These are phyloP conservation scores for Anarsia innoxiella DNA, from an alignment of 2,888 invertebrate genomes.

Conservation along the genomic window DNA sequence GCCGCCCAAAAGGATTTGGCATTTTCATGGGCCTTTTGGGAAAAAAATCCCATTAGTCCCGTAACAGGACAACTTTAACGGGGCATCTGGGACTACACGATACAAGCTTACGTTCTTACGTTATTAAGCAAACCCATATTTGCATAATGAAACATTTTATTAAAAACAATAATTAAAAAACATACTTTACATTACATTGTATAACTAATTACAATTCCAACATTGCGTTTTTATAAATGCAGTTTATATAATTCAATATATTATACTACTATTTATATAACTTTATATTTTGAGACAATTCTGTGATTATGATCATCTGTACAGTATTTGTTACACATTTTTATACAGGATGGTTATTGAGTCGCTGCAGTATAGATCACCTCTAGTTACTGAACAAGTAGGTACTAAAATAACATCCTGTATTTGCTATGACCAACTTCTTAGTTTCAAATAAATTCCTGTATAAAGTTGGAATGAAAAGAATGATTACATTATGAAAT, in stretches of 20 bases:
- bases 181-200: slow-evolving; percentile 56
- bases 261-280: slow-evolving; percentile 15
- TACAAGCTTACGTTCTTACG: too few relatives aligned
- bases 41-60: too few relatives aligned
- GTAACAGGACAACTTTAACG: too few relatives aligned
- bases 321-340: slow-evolving; percentile 21
- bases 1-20: too few relatives aligned
- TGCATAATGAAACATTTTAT: slow-evolving; percentile 66
- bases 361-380: too few relatives aligned
- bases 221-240: slow-evolving; percentile 65
- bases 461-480: slow-evolving; percentile 29
- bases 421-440: too few relatives aligned
- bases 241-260: slow-evolving; percentile 39
- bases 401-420: too few relatives aligned
- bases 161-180: slow-evolving; percentile 71
- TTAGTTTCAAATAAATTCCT: slow-evolving; percentile 3
- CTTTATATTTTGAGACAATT: slow-evolving; percentile 23
- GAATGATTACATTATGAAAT: too few relatives aligned
- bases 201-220: slow-evolving; percentile 59
- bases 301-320: slow-evolving; percentile 22
- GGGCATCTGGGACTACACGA: too few relatives aligned
- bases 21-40: too few relatives aligned
- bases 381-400: too few relatives aligned
- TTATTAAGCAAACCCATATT: slow-evolving; percentile 20
- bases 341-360: too few relatives aligned